Evolutionary conservation across 2,888 invertebrate genomes (phyloP), one percentile per base, ranked within the genome.

Genomic region (Dasysyrphus albostriatus): DNA sequence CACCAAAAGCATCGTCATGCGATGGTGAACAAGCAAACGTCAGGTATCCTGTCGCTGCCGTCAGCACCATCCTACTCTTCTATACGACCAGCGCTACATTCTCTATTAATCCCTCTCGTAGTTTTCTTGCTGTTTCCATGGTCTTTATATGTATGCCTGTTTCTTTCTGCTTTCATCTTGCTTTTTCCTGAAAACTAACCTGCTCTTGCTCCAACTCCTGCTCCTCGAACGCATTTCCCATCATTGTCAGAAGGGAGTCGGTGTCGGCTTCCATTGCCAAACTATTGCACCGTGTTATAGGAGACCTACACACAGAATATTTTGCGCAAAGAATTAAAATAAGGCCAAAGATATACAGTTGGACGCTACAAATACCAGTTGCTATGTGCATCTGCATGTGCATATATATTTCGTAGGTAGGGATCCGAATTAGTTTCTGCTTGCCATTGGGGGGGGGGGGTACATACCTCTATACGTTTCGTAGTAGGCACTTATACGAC

Each of bases 261-360:
- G 44, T 49, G 70, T 47, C 34, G 65, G 44, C 58, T 63, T 67
- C 58, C 63, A 80, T 67, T 47, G 67, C 69, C 79, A 73, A 83
- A 47, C 79, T 58, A 51, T 58, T 75, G 78, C 70, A 79, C 58
- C 54, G 58, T 81, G 76, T 51, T 74, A 61, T 80, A 69, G 67
- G 39, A 80, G 80, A 69, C 59, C 69, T 61, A 32, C 84, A 81
- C 76, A 81, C 69, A 85, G 51, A 74, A 78, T 78, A 85, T 85
- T 85, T 85, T 81, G 74, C 74, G 81, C 81, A 85, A 85, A 78
- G 77, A 85, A 85, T 77, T 77, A 77, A 85, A 85, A 85, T 58
- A 85, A 81, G 85, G 70, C 81, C 85, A 85, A 54, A 85, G 77
- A 85, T 81, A 85, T 81, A 81, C 79, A 72, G 63, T 67, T 59